These are phyloP conservation scores for Epicampocera succincta DNA, from an alignment of 2,888 invertebrate species.

Conservation along the genomic window DNA sequence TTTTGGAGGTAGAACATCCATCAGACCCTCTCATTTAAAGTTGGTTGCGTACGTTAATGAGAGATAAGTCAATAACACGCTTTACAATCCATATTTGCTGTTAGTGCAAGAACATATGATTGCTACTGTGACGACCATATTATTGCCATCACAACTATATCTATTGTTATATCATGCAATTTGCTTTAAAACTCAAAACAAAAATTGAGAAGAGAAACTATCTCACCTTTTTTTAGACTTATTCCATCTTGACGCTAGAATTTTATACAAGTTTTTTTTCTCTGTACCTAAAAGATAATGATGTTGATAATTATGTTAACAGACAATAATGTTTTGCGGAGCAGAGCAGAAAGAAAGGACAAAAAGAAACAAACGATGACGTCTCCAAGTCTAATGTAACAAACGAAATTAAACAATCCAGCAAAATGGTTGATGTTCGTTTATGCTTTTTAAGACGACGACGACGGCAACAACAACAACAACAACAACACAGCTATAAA, in stretches of 20 bases:
- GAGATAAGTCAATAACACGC: no score
- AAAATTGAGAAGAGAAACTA: no score
- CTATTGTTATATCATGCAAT: no score
- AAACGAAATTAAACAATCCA: constrained; percentile 47
- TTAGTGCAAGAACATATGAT: no score
- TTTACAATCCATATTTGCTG: no score
- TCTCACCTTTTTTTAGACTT: no score
- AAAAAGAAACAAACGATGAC: constrained; percentile 27
- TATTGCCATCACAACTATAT: no score
- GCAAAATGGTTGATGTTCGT: constrained; percentile 51
- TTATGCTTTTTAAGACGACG: constrained; percentile 1
- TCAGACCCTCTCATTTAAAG: no score
- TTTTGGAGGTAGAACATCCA: no score
- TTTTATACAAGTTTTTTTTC: neutral
- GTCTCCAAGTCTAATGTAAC: constrained; percentile 55
- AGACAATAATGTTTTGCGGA: constrained; percentile 1
- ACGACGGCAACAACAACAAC: neutral
- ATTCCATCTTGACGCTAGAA: neutral
- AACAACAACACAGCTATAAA: constrained; percentile 3
- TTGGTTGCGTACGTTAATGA: no score
- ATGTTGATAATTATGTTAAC: neutral
- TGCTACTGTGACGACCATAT: no score
- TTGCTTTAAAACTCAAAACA: no score
- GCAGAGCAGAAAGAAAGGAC: constrained; percentile 6
- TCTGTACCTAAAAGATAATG: neutral